Evolutionary conservation across 2,797 vertebrate genomes (phyloP), one percentile per base, ranked within the genome.

Genomic region (Danio kyathit): DNA sequence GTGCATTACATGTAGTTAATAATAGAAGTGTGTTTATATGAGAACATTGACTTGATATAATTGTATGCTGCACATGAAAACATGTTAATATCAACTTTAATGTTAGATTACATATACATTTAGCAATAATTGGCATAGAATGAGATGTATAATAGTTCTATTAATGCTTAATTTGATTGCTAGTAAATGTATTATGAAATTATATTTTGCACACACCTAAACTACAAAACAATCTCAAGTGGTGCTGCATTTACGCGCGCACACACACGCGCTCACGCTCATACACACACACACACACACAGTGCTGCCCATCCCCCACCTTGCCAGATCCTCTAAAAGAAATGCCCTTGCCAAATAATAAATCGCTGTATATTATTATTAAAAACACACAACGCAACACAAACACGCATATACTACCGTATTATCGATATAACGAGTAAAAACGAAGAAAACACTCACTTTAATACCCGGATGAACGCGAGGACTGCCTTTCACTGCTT

Each of bases 291-390:
- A 74, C 75, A 57, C 52, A 74, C 51, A 71, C 65, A 21, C 75
- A 44, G 14, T 74, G 87, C 86, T 90, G 91, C 94, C 94, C 94
- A 94, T 94, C 94, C 94, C 94, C 94, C 94, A 92, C 87, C n/a
- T 74, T 38, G 43, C 72, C 76, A 90, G 90, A 92, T 91, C 82
- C 83, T 44, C 75, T 60, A 90, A 90, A 91, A 92, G 75, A 74
- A 82, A 77, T 77, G 41, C 6, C 72, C 59, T 63, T 80, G 56
- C 73, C 46, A 3, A 13, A 76, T 79, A 66, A 81, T 80, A 80
- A 56, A 48, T 41, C 61, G 21, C 6, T 59, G 29, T 66, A 72
- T 44, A 63, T 7, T 29, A 7, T 76, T 76, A 85, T 85, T 85
- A 82, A 79, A 57, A 72, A 66, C 43, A 6, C 52, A 17, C 17